Evolutionary conservation across 2,888 invertebrate genomes (phyloP).

Genomic region (Craniophora ligustri): DNA sequence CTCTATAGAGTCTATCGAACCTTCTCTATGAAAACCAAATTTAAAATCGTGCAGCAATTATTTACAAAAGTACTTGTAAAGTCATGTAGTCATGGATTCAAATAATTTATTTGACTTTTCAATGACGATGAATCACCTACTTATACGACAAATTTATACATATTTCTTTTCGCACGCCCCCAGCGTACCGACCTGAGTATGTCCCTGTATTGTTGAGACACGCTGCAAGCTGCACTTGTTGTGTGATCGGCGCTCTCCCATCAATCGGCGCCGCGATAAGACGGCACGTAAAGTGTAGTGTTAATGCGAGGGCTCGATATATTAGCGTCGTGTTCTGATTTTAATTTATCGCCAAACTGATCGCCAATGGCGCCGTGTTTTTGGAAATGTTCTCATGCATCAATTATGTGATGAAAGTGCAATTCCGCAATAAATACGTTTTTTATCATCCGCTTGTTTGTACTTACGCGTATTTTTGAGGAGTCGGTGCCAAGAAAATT

Average conservation of each 20-base stretch:
- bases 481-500: too few relatives aligned
- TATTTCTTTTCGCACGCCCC: neutral
- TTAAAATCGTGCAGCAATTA: too few relatives aligned
- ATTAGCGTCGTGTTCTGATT: constrained; percentile 42
- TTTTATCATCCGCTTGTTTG: neutral
- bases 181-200: neutral
- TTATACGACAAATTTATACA: too few relatives aligned
- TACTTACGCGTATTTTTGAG: neutral
- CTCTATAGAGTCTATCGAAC: too few relatives aligned
- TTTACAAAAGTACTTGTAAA: too few relatives aligned
- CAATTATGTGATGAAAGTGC: constrained; percentile 10
- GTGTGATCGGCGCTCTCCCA: constrained; percentile 48
- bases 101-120: too few relatives aligned
- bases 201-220: constrained; percentile 39
- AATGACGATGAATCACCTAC: neutral
- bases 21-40: too few relatives aligned
- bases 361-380: constrained; percentile 22
- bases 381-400: constrained; percentile 13
- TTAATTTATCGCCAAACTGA: constrained; percentile 45
- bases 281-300: constrained; percentile 42
- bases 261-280: constrained; percentile 45
- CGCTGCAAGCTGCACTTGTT: constrained; percentile 50
- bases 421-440: neutral
- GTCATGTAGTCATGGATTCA: too few relatives aligned
- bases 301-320: constrained; percentile 37